Evolutionary conservation across 2,888 invertebrate species (phyloP), one percentile per base, ranked within the genome.

Genomic region (Chrysopilus asiliformis): DNA sequence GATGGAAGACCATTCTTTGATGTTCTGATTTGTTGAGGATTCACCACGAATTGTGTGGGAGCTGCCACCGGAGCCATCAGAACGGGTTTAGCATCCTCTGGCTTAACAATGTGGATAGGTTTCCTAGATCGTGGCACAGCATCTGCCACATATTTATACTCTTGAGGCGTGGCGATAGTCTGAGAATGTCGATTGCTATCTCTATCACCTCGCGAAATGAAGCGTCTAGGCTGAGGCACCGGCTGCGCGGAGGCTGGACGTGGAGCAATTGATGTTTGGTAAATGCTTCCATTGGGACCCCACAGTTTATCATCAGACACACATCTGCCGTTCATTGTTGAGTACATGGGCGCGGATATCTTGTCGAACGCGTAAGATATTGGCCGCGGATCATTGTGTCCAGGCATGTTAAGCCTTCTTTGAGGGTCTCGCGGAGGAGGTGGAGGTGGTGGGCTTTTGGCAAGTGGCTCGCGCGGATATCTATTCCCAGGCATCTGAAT

Each of bases 351-450:
- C 4, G 46, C 39, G 1, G 48, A 44, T 9, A 36, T 47, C 27
- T 56, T 55, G 41, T 71, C 72, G 39, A 70, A 71, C 25, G 70
- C 70, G 41, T 67, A 71, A 0, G 71, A 68, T 22, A 67, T 57
- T 1, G 72, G 73, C 36, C 72, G 60, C 36, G 49, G 47, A 43
- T 53, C 64, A 50, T 47, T 55, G 32, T 67, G 57, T 8, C 65
- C 64, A 43, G 63, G 66, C n/a, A 66, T 57, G 39, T 67, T 61
- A n/a, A 70, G 65, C 37, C 65, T 53, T 40, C 76, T 68, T 49
- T 72, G 68, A 45, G 78, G 81, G 58, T 80, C 82, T 47, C 80
- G 66, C n/a, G 84, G 83, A 1, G 85, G 84, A 18, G 84, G 84
- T 4, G 79, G 76, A 0, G 85, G 84, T 4, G 84, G 82, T 24